Evolutionary conservation across 2,888 invertebrate genomes (phyloP), one percentile per base, ranked within the genome.

Genomic region (Rhimphoctona megacephalus): DNA sequence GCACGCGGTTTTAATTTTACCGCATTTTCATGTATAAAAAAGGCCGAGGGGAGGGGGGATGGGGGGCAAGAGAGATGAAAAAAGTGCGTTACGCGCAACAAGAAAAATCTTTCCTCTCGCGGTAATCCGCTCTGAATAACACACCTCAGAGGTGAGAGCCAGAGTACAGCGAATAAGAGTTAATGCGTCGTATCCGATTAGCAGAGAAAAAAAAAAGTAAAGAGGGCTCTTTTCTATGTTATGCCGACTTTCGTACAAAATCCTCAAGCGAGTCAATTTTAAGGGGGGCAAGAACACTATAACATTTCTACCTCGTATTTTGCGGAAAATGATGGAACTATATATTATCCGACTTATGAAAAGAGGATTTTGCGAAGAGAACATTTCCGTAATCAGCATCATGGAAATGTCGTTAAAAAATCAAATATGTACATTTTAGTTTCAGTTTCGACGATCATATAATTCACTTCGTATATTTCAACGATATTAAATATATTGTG

Each of bases 101-200:
- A 64, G 33, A 67, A 82, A 69, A 73, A 82, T 57, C 39, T 67
- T 49, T 33, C 25, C n/a, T 6, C 61, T 46, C 43, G 46, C 39
- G 61, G 33, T 76, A 76, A 76, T 76, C 61, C 61, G 30, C 22
- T 76, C n/a, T 22, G 9, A n/a, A 14, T 19, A 46, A 64, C n/a
- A 49, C 52, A 73, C 61, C 72, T 64, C 54, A 14, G 78, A 78
- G 78, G 78, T 69, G 67, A 77, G 77, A 77, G 77, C 57, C 49
- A 73, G 76, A 67, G 39, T 69, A 43, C 52, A 22, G 52, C 33
- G 22, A 22, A 52, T n/a, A 73, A 57, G 61, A 85, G 81, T 83
- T 84, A 87, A 84, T 82, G 88, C 85, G 73, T 87, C 84, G 82
- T 70, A 79, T 72, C 74, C 78, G 87, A 88, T 87, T 88, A 88